These are phyloP conservation scores for Regulus satrapa DNA, from an alignment of 2,113 vertebrate genomes.

Conservation along the genomic window DNA sequence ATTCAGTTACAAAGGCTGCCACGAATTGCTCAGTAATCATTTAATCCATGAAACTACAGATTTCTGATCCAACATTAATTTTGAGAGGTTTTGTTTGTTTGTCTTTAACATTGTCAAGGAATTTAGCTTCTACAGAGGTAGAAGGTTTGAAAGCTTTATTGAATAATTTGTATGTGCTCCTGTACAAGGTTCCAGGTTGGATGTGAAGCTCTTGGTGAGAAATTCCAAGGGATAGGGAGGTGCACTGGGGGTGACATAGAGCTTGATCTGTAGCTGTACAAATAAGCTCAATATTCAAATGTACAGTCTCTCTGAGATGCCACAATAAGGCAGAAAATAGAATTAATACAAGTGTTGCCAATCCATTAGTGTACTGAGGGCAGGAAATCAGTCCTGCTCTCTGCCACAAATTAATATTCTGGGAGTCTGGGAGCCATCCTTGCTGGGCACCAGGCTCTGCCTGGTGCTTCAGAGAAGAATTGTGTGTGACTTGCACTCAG, in stretches of 20 bases:
- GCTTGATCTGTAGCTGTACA: neutral
- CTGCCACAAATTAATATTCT: neutral
- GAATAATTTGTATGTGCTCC: neutral
- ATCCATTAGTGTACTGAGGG: neutral
- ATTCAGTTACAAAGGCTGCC: neutral
- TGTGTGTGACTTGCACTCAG: neutral
- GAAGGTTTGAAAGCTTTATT: neutral
- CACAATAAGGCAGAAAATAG: neutral
- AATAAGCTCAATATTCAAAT: neutral
- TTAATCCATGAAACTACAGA: neutral
- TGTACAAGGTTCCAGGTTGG: neutral
- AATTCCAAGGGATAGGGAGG: neutral
- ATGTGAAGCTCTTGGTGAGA: neutral
- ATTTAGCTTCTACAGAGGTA: neutral
- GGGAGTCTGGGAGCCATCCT: neutral
- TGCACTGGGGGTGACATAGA: fast-evolving
- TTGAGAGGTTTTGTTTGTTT: neutral
- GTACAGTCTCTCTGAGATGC: neutral
- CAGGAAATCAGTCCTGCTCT: neutral
- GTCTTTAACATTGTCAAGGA: neutral
- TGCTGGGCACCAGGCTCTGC: neutral
- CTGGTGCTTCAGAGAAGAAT: neutral
- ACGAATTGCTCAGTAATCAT: neutral
- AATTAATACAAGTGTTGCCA: neutral
- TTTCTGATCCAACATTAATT: neutral